Evolutionary conservation across 2,888 invertebrate species (phyloP).

Genomic region (Drosophila helvetica): DNA sequence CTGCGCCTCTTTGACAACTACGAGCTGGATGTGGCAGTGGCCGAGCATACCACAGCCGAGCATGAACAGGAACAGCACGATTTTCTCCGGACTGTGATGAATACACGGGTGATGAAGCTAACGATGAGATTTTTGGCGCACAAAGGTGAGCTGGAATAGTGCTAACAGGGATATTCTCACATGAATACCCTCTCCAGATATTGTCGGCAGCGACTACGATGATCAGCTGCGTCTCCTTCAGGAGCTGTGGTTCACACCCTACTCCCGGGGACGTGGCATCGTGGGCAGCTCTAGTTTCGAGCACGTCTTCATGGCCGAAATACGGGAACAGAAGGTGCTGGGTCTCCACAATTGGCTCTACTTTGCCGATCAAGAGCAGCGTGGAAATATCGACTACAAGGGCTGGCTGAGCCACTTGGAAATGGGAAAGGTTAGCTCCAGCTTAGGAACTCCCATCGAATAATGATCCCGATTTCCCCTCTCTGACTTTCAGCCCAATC

Average conservation of each 20-base stretch:
- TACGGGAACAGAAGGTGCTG: conserved; percentile 68
- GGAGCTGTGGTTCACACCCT: conserved; percentile 79
- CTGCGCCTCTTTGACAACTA: conserved; percentile 78
- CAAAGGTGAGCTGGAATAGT: conserved; percentile 44
- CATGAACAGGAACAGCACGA: conserved; percentile 74
- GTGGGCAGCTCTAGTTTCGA: conserved; percentile 81
- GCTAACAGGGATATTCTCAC: neutral
- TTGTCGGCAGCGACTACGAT: conserved; percentile 63
- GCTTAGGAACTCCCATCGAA: too few species aligned
- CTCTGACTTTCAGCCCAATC: conserved; percentile 55
- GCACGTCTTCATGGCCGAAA: conserved; percentile 79
- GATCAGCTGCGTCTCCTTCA: conserved; percentile 71
- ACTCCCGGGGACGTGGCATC: conserved; percentile 71
- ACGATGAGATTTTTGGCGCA: conserved; percentile 71
- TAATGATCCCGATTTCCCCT: neutral
- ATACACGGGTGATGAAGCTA: conserved; percentile 75
- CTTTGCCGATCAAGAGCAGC: conserved; percentile 77
- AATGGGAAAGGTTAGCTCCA: conserved; percentile 65
- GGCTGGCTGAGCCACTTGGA: conserved; percentile 69
- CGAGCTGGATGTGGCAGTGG: conserved; percentile 62
- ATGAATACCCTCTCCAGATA: conserved; percentile 44
- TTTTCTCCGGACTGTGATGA: conserved; percentile 72
- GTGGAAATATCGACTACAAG: conserved; percentile 77
- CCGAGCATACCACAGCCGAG: conserved; percentile 64
- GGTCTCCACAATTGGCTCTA: conserved; percentile 81